Conservation (phyloP, 2,888 invertebrate genomes). For the Caenorhabditis sulstoni region DNA sequence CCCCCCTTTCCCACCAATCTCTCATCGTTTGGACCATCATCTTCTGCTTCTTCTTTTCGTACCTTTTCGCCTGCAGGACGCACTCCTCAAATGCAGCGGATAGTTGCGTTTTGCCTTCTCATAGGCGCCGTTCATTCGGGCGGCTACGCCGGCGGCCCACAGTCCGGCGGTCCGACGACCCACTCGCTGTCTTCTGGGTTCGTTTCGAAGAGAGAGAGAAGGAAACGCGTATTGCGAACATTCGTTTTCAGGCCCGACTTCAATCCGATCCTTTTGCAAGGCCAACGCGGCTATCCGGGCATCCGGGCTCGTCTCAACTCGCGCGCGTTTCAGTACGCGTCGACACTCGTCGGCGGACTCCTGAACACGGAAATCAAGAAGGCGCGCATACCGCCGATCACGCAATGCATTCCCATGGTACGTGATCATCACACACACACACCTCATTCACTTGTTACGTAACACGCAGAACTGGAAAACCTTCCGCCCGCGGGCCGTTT, state of each 20-base stretch:
- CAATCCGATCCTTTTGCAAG: conserved; percentile 70
- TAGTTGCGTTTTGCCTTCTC: conserved; percentile 47
- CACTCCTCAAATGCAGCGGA: conserved; percentile 29
- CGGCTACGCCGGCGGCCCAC: conserved; percentile 19
- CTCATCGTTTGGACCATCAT: too few species aligned
- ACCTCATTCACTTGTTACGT: too few species aligned
- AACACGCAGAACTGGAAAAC: too few species aligned
- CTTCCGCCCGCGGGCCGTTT: too few species aligned
- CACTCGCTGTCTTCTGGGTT: conserved; percentile 17
- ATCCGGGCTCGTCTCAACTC: conserved; percentile 76
- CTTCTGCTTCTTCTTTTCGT: too few species aligned
- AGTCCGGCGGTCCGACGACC: conserved; percentile 26
- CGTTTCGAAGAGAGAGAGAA: too few species aligned
- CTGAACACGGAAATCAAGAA: conserved; percentile 74
- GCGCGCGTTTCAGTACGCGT: conserved; percentile 77
- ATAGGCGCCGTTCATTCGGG: conserved; percentile 55
- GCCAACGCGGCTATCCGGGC: conserved; percentile 74
- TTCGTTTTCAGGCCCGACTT: conserved; percentile 64
- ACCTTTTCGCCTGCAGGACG: neutral
- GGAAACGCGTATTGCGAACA: neutral
- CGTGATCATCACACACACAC: too few species aligned
- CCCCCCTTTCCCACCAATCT: too few species aligned
- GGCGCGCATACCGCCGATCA: conserved; percentile 76
- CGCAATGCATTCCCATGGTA: conserved; percentile 76
- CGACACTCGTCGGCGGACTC: conserved; percentile 69